Evolutionary conservation across 2,113 vertebrate species (phyloP), one percentile per base, ranked within the genome.

Genomic region (Zosterops lateralis): DNA sequence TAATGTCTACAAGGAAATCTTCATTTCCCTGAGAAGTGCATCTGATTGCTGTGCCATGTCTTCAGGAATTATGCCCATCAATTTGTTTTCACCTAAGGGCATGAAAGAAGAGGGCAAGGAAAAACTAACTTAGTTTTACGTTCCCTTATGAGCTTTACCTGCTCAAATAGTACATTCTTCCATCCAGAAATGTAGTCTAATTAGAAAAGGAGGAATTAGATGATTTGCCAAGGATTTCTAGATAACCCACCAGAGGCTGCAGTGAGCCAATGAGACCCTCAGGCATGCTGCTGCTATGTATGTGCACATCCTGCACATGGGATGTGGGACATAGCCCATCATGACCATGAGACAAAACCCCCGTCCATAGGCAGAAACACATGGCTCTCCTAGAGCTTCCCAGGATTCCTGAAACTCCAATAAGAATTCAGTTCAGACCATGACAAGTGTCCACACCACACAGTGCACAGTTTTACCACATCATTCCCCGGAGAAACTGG

Each of bases 231-330:
- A 42, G 14, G 42, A 54, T 64, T 67, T 79, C 57, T 64, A n/a
- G 15, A 9, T 38, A 47, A 20, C 19, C 51, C 3, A 47, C 9
- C 44, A 56, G 62, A 48, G 22, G 15, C 47, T 79, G 26, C 60
- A 76, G 8, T 4, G n/a, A 73, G 29, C 34, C 66, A 36, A 5
- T 0, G 1, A 45, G 31, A 54, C 17, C 36, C 42, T 45, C 38
- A 45, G 45, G 12, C 18, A 4, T 4, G 8, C 26, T 92, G 60
- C 50, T 93, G 40, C 42, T 36, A 7, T 16, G 19, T 14, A 9
- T 2, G 4, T 40, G 31, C 47, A 45, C 42, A 38, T 9, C 51
- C 64, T 81, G 78, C 70, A 44, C 19, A 5, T 0, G 0, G 45
- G 20, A 40, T 20, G 25, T 4, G 40, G 22, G 19, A 13, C 21